Base-by-base conservation (phyloP, 2,888 invertebrate species). In the Ligdia adustata region DNA sequence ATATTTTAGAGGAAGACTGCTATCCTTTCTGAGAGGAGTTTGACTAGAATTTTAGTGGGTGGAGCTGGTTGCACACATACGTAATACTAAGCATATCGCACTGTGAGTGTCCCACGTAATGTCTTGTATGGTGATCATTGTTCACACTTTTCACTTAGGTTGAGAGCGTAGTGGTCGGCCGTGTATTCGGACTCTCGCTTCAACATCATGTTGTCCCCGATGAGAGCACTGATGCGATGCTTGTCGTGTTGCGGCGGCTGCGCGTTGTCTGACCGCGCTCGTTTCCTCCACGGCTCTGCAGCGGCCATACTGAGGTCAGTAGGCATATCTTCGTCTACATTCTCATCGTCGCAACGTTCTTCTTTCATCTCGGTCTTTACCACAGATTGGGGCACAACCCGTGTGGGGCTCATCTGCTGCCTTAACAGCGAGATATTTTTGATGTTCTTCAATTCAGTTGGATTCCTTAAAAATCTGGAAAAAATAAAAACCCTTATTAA, bases 381-480 rank as follows among this genome's bases (percentile, higher is more conserved):
- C 0, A 78, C 64, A 2, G 83, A 67, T 55, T 83, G 87, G 24
- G 80, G 75, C 6, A 79, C 71, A 12, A 87, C 87, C 46, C 91
- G 82, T n/a, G 93, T 92, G 56, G 92, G 93, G 64, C 93, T 92
- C 93, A 94, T 94, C 79, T 94, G 95, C 78, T 97, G 97, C 34
- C 97, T 92, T 60, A 98, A 85, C 51, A 97, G 87, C 4, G 97
- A 97, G 67, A 97, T 97, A 77, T 97, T 97, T 80, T 97, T 97
- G 58, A 98, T 98, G 81, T 96, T 97, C 75, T 98, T 98, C 68
- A 98, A 91, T 86, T 97, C 98, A 24, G 96, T 95, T 39, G 98
- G 98, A 81, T 98, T 97, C 59, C 98, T 93, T 62, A 98, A 91
- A 82, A 98, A 98, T 80, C 97, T 97, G 56, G 37, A 44, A 43